Evolutionary conservation across 2,888 invertebrate species (phyloP), one percentile per base, ranked within the genome.

Genomic region (Ormia ochracea): DNA sequence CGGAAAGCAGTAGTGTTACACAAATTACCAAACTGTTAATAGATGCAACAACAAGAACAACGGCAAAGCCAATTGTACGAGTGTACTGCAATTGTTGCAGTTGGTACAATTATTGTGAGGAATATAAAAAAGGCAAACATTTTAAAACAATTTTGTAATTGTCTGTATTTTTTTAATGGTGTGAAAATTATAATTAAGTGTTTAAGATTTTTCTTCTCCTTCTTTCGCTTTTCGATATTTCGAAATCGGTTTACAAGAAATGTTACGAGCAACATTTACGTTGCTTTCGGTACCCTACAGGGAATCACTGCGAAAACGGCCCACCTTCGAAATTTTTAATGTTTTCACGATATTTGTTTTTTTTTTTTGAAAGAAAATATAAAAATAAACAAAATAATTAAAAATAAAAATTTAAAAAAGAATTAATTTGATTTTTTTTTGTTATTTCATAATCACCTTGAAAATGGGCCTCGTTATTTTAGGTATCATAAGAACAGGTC

Each of bases 1-100:
- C 56, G 41, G 26, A 56, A 52, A 59, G 70, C 41, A 50, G 59
- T 76, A 58, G 73, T 81, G 78, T 77, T 76, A 73, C 80, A 80
- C 80, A 80, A 77, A 77, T 80, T 80, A 80, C 68, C 77, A 77
- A 77, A 77, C 77, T 77, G 80, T 80, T 80, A 77, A 80, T 73
- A 68, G 56, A 63, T 54, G 36, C 45, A 61, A 69, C 43, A 74
- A 63, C 69, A 68, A 33, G 17, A 31, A 23, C 43, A 68, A 26
- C 31, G 31, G 23, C 43, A 69, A 41, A 31, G 23, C 14, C 12
- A 21, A 48, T 31, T 61, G 31, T 33, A 41, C n/a, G n/a, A n/a
- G n/a, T n/a, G n/a, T 41, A 69, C 48, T 69, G 70, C 38, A 38
- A 12, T 61, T 43, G 23, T 50, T 70, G 70, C 33, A 52, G 36